These are phyloP conservation scores for Heteromurus nitidus DNA, from an alignment of 2,888 invertebrate species.

Conservation along the genomic window DNA sequence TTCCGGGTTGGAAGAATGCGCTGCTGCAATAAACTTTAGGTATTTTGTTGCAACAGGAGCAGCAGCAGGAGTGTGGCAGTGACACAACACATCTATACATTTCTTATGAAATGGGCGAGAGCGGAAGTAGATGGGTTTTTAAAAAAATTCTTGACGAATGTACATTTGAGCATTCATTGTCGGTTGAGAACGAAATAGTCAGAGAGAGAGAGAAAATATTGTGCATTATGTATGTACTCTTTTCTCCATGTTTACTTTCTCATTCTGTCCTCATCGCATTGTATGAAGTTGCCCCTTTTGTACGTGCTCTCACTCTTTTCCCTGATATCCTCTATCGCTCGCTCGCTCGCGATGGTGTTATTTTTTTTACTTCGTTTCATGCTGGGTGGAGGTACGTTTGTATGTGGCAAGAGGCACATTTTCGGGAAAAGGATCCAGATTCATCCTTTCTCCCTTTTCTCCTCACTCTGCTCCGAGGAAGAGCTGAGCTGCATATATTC, in stretches of 20 bases:
- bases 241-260: too few relatives aligned
- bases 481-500: too few relatives aligned
- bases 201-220: too few relatives aligned
- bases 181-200: constrained; percentile 6
- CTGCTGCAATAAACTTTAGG: constrained; percentile 28
- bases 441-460: not conserved
- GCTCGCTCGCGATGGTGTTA: not conserved
- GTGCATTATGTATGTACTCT: too few relatives aligned
- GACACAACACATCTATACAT: not conserved
- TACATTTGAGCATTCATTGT: not conserved
- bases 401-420: constrained; percentile 12
- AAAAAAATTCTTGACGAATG: constrained; percentile 41
- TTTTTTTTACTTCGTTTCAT: too few relatives aligned
- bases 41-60: constrained; percentile 29
- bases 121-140: not conserved
- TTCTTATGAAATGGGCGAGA: constrained; percentile 5
- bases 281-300: too few relatives aligned
- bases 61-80: not conserved
- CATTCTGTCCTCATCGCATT: too few relatives aligned
- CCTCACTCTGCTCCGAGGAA: too few relatives aligned
- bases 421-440: not conserved
- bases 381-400: not conserved
- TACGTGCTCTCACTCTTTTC: not conserved
- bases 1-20: constrained; percentile 39
- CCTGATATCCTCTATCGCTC: not conserved